Evolutionary conservation across 2,888 invertebrate species (phyloP).

Genomic region (Leucophenga montana): DNA sequence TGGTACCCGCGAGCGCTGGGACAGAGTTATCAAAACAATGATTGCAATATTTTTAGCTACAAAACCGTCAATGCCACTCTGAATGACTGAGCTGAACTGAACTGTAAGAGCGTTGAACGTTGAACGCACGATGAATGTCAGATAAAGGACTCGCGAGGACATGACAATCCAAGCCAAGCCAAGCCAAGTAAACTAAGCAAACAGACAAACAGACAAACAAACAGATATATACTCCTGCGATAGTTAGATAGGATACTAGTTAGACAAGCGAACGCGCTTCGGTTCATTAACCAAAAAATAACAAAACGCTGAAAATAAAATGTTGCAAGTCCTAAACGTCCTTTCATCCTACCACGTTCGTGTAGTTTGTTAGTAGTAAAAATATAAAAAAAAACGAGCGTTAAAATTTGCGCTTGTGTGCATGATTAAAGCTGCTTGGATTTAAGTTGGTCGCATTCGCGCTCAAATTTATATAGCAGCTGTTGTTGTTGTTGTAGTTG

Average conservation of each 20-base stretch:
- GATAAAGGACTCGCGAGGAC: no score
- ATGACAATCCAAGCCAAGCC: not conserved
- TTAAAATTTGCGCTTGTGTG: not conserved
- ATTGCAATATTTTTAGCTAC: conserved; percentile 49
- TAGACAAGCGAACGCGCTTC: conserved; percentile 56
- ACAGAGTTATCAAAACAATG: conserved; percentile 63
- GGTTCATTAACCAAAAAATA: conserved; percentile 60
- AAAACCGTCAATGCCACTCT: conserved; percentile 16
- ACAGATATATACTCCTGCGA: not conserved
- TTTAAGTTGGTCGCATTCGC: not conserved
- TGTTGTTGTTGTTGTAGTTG: not conserved
- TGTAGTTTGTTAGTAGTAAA: not conserved
- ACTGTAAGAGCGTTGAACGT: conserved; percentile 5
- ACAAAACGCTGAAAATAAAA: conserved; percentile 33
- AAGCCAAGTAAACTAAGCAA: not conserved
- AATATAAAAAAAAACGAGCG: not conserved
- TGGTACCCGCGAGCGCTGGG: conserved; percentile 39
- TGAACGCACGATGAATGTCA: no score
- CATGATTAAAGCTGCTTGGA: not conserved
- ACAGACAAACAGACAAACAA: conserved; percentile 4
- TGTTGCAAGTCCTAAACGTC: conserved; percentile 38
- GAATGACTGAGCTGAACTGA: conserved; percentile 3
- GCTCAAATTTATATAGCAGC: conserved; percentile 8
- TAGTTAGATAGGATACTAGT: conserved; percentile 15
- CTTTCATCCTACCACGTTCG: no score